Percentiles rank a stretch among this genome's conserved stretches.
phyloP scores from a whole-genome alignment of 2,113 vertebrate species.

The Ctenomys sociabilis region DNA sequence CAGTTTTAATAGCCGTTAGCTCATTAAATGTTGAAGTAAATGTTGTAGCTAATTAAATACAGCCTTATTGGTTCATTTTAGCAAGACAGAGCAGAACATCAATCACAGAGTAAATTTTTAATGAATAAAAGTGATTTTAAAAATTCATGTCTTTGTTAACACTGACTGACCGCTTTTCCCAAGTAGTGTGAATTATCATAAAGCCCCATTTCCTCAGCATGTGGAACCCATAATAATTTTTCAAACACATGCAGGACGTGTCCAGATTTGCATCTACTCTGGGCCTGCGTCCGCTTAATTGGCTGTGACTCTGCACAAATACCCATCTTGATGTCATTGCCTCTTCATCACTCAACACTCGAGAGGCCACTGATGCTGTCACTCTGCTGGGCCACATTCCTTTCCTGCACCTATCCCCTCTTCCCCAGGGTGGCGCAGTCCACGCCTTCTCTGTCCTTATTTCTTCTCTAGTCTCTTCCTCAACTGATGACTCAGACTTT shows the following conservation, averaged over 20 bases:
- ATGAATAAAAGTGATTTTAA: constrained; percentile 68
- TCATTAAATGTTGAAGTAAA: constrained; percentile 75
- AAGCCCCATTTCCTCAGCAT: not conserved
- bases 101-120: constrained; percentile 68
- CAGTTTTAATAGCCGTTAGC: constrained; percentile 63
- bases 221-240: not conserved
- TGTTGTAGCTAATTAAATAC: constrained; percentile 75
- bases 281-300: not conserved
- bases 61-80: constrained; percentile 66
- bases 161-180: constrained; percentile 43
- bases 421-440: not conserved
- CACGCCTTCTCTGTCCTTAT: not conserved
- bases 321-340: not conserved
- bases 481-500: not conserved
- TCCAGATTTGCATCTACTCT: not conserved
- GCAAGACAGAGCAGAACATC: constrained; percentile 65
- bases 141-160: constrained; percentile 19
- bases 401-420: fast-evolving
- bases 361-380: too few species aligned
- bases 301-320: not conserved
- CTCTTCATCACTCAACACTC: not conserved
- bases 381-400: fast-evolving
- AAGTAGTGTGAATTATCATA: constrained; percentile 1
- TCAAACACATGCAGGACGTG: not conserved
- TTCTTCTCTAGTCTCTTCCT: not conserved